Percentiles rank a stretch among this genome's conserved stretches.
Conservation (phyloP, 35 echinoderm and acorn worm species). For the Eucidaris tribuloides region DNA sequence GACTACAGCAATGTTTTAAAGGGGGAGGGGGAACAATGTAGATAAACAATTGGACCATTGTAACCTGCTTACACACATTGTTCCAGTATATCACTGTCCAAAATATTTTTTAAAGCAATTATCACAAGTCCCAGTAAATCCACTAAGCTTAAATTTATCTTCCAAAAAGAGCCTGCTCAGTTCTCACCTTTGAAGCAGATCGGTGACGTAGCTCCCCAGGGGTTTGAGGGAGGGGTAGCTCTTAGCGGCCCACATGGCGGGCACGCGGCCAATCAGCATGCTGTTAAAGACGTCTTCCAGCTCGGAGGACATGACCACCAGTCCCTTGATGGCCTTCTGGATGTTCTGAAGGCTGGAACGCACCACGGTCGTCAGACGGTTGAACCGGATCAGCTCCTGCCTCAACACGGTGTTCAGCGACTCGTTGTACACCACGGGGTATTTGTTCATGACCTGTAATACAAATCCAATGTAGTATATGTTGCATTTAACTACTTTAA, state of each 20-base stretch:
- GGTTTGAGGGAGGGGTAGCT: slow-evolving; percentile 97
- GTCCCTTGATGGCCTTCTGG: slow-evolving; percentile 96
- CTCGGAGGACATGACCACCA: slow-evolving; percentile 98
- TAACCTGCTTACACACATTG: too few species aligned
- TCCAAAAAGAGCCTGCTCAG: too few species aligned
- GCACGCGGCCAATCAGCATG: slow-evolving; percentile 86
- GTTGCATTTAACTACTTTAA: too few species aligned
- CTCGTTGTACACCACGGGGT: slow-evolving; percentile 85
- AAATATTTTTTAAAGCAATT: too few species aligned
- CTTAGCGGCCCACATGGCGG: slow-evolving; percentile 92
- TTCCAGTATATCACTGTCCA: too few species aligned
- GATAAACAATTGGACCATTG: too few species aligned
- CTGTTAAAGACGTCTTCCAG: slow-evolving; percentile 98
- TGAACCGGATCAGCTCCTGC: slow-evolving; percentile 97
- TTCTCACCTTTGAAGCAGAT: slow-evolving; percentile 84
- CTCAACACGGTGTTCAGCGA: slow-evolving; percentile 98
- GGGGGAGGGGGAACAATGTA: too few species aligned
- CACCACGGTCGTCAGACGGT: slow-evolving; percentile 76
- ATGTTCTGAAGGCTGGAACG: slow-evolving; percentile 87
- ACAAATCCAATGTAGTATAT: too few species aligned
- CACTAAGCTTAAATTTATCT: too few species aligned
- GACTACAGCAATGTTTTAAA: too few species aligned
- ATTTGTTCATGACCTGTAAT: slow-evolving; percentile 92
- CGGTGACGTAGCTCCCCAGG: slow-evolving; percentile 84
- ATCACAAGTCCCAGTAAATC: too few species aligned